Evolutionary conservation across 2,113 vertebrate genomes (phyloP).

Genomic region (Mormyrus iriodes): DNA sequence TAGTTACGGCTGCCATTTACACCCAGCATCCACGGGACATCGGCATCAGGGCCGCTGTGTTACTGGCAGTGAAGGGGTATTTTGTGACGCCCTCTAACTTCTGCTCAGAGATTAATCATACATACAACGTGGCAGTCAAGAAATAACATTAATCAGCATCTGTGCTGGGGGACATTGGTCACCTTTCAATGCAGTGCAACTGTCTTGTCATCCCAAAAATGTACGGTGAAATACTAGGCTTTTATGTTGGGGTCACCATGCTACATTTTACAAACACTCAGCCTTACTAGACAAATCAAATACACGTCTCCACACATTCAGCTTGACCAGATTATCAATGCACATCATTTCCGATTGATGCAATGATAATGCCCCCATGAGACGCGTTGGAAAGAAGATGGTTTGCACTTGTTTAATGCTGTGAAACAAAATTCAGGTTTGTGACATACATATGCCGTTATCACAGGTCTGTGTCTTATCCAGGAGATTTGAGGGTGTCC

Average conservation of each 20-base stretch:
- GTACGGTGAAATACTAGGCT: not conserved
- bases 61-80: not conserved
- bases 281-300: no score
- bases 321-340: not conserved
- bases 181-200: not conserved
- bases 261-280: not conserved
- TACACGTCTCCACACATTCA: not conserved
- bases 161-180: not conserved
- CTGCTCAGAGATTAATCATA: not conserved
- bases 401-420: not conserved
- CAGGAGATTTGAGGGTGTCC: not conserved
- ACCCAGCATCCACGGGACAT: not conserved
- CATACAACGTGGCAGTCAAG: not conserved
- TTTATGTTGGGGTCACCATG: not conserved
- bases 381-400: not conserved
- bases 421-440: not conserved
- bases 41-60: no score
- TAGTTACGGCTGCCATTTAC: not conserved
- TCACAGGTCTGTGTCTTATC: not conserved
- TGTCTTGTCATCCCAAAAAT: not conserved
- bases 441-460: not conserved
- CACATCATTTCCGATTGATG: not conserved
- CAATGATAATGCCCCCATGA: not conserved
- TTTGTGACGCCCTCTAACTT: not conserved
- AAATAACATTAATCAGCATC: not conserved